Conservation (phyloP, 2,888 invertebrate genomes). For the Sclerodermus sp. region DNA sequence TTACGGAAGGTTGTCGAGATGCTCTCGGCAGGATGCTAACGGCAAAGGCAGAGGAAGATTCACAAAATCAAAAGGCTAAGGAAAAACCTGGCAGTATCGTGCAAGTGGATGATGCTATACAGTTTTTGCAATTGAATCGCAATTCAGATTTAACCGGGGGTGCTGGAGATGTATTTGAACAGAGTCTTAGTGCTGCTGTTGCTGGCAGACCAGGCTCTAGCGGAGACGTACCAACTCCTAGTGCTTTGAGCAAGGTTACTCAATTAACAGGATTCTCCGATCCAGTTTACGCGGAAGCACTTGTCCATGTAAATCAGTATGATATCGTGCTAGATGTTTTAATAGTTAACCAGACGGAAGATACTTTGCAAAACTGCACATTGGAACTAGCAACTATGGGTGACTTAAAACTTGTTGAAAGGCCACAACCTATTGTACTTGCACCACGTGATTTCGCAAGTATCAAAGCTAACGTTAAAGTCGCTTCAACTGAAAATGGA, state of each 20-base stretch:
- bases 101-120: slow-evolving; percentile 86
- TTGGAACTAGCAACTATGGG: slow-evolving; percentile 97
- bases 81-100: slow-evolving; percentile 70
- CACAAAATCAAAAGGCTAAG: slow-evolving; percentile 65
- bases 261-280: slow-evolving; percentile 99
- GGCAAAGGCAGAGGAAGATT: slow-evolving; percentile 75
- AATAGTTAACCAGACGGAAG: slow-evolving; percentile 97
- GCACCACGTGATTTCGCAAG: slow-evolving; percentile 97
- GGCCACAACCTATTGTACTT: slow-evolving; percentile 92
- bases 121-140: slow-evolving; percentile 77
- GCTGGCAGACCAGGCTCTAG: slow-evolving; percentile 64
- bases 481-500: slow-evolving; percentile 99
- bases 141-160: slow-evolving; percentile 65
- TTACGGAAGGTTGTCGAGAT: slow-evolving; percentile 72
- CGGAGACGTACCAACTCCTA: slow-evolving; percentile 62
- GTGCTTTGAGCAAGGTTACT: slow-evolving; percentile 77
- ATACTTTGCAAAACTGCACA: slow-evolving; percentile 97
- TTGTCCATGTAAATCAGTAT: slow-evolving; percentile 98
- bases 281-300: slow-evolving; percentile 99
- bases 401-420: slow-evolving; percentile 96
- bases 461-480: slow-evolving; percentile 98
- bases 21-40: slow-evolving; percentile 82
- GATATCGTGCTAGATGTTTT: slow-evolving; percentile 98
- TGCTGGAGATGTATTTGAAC: slow-evolving; percentile 87
- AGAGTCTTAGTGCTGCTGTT: slow-evolving; percentile 86